phyloP scores from a whole-genome alignment of 1,140 invertebrate species.

The Diorhabda elongata region DNA sequence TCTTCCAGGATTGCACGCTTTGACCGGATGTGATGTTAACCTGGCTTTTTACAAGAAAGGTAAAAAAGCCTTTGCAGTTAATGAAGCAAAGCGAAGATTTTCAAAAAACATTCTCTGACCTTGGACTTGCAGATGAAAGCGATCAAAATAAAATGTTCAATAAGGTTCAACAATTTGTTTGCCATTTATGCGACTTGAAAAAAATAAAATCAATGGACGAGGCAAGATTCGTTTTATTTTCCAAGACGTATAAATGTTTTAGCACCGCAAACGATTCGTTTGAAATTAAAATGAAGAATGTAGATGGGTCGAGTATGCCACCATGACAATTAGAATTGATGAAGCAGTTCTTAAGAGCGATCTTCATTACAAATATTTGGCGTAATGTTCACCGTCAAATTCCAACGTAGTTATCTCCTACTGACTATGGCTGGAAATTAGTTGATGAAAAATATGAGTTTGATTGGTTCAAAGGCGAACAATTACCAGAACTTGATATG shows the following conservation, averaged over 20 bases:
- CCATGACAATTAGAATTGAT: constrained; percentile 14
- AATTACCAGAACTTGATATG: no score
- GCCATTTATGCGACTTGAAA: constrained; percentile 11
- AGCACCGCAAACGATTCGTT: constrained; percentile 10
- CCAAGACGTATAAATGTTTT: constrained; percentile 14
- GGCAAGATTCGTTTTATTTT: constrained; percentile 18
- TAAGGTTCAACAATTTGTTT: constrained; percentile 13
- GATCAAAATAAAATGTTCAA: background rate
- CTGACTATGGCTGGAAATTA: no score
- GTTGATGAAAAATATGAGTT: no score
- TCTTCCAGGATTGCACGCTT: constrained; percentile 8
- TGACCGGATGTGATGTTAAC: background rate
- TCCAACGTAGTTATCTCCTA: no score
- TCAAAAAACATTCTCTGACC: background rate
- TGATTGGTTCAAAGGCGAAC: no score
- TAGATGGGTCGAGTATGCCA: background rate
- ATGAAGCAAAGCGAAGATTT: constrained; percentile 10
- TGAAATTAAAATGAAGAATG: constrained; percentile 7
- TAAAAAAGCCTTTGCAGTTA: constrained; percentile 3
- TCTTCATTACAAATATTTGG: constrained; percentile 17
- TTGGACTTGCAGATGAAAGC: background rate
- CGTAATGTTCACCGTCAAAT: background rate
- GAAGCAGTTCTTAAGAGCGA: constrained; percentile 14
- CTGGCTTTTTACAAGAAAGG: no score
- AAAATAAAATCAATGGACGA: constrained; percentile 9